Evolutionary conservation across 2,113 vertebrate genomes (phyloP), one percentile per base, ranked within the genome.

Genomic region (Progne subis): DNA sequence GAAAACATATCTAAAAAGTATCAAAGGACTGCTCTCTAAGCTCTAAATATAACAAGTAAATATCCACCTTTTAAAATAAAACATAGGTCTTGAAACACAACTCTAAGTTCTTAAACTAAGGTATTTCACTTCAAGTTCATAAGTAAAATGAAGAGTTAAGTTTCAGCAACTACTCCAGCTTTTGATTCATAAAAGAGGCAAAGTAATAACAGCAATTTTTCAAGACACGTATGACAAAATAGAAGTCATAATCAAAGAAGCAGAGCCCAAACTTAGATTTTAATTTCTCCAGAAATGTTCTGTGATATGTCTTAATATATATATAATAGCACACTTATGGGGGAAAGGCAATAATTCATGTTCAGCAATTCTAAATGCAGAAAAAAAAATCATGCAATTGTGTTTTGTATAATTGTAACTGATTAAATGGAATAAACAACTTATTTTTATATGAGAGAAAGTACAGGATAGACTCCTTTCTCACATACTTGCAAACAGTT

Each of bases 311-410:
- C 69, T 53, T 53, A 57, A 81, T 31, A 59, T 29, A 71, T 4
- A 49, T 1, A 4, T 21, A 77, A 88, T 23, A 88, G 41, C 59
- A 90, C 76, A 88, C 49, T 85, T 71, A 97, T 89, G 94, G 91
- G 95, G 94, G 89, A 96, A 95, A 96, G 79, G 92, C 63, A 84
- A 16, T 5, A 80, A 59, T 63, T 85, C 52, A 26, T 31, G 44
- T 79, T 77, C 52, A 82, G 59, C 89, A 95, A 64, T 81, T 95
- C 41, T 71, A 84, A 64, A 84, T 8, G 37, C 59, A 88, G 1
- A 63, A 92, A n/a, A 4, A 95, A 47, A 88, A 91, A 44, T 20
- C 95, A 96, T 97, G 96, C 96, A 76, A 18, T 79, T n/a, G 12
- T 50, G 26, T 71, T 87, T 91, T 65, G 24, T 60, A 60, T 23